Percentiles rank a stretch among this genome's conserved stretches.
Conservation (phyloP, 2,113 vertebrate species). For the Mionectes macconnelli region DNA sequence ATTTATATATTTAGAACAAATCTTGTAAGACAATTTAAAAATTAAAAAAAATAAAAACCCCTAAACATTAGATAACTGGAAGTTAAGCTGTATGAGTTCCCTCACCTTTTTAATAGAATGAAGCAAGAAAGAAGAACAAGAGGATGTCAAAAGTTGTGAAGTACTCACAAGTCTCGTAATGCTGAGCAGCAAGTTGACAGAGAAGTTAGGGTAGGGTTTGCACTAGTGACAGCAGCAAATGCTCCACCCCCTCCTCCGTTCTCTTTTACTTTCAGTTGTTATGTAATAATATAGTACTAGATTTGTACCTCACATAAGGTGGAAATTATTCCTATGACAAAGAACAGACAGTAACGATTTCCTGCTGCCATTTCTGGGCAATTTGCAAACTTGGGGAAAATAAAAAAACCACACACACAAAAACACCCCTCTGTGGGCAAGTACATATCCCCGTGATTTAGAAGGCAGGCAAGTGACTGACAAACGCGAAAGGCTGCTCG, state of each 20-base stretch:
- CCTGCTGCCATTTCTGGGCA: not conserved
- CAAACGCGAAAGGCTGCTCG: not conserved
- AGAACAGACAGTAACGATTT: not conserved
- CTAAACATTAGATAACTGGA: too few relatives aligned
- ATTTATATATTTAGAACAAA: not conserved
- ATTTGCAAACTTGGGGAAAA: not conserved
- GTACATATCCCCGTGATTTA: not conserved
- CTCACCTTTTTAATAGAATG: not conserved
- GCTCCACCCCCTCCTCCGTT: not conserved
- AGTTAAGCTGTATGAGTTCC: not conserved
- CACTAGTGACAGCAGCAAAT: not conserved
- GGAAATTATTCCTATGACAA: not conserved
- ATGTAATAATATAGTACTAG: not conserved
- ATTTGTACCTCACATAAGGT: not conserved
- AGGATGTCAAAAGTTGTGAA: not conserved
- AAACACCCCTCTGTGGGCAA: not conserved
- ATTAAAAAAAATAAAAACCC: not conserved
- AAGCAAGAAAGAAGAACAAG: not conserved
- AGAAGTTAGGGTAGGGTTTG: not conserved
- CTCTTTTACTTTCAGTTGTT: constrained; percentile 62
- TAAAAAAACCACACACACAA: not conserved
- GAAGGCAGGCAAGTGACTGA: not conserved
- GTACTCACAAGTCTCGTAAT: constrained; percentile 37
- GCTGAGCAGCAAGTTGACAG: not conserved
- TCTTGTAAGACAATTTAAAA: not conserved